Base-by-base conservation (phyloP, 2,888 invertebrate species). In the Cotesia congregata region DNA sequence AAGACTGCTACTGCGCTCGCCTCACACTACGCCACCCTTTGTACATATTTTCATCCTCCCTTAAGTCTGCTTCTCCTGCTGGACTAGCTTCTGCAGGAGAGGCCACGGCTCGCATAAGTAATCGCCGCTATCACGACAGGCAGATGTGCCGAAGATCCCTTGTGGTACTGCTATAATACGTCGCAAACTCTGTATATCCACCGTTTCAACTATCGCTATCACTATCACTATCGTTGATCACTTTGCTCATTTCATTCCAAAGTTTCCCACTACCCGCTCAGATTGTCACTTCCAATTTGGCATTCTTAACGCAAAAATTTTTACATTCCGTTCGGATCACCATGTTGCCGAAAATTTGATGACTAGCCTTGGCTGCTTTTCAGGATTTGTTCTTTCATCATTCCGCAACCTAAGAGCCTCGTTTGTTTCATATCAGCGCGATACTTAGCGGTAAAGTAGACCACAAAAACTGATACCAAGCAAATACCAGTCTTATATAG, bases 81-180 rank as follows among this genome's bases (percentile, higher is more conserved):
- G 76, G 80, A 81, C 78, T 77, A 87, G 87, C 87, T 88, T 87
- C 85, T 85, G 84, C 83, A 78, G 84, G 86, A 83, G 85, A 86
- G 84, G 85, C 83, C 87, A 84, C 84, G 88, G 86, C 85, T 86
- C 87, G 88, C 88, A 88, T 88, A 88, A 88, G 87, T 88, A 88
- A 88, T 88, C 87, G 86, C 83, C 83, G 84, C 86, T 87, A 87
- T 88, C 86, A 84, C 83, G 83, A 75, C 83, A 83, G 83, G 84
- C 88, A 88, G 88, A 88, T 88, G 88, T 85, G 86, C 86, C 85
- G 83, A 86, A 86, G 86, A 86, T 86, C 85, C 85, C 83, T 79
- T 75, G 76, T 70, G 75, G 77, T 73, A 73, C 50, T 30, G 41
- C 59, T n/a, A 73, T 65, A 67, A 15, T 67, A 73, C 67, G 73